Evolutionary conservation across 1,140 invertebrate species (phyloP).

Genomic region (Brachionus rotundiformis): DNA sequence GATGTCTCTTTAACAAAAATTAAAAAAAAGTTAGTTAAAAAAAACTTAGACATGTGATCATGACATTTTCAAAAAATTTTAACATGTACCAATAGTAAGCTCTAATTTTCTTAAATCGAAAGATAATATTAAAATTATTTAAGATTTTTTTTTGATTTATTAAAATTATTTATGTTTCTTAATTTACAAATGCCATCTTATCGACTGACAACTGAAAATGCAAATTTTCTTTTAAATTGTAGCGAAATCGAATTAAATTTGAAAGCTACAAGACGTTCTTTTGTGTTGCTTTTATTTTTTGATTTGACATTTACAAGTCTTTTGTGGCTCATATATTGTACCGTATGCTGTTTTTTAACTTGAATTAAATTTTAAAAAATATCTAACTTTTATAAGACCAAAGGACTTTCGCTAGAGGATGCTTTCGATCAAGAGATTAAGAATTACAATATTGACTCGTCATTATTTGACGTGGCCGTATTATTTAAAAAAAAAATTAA

Average conservation of each 20-base stretch:
- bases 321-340: constrained; percentile 37
- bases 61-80: neutral
- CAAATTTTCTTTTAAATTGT: constrained; percentile 25
- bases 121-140: neutral
- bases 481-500: neutral
- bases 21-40: too few species aligned
- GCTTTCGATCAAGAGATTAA: constrained; percentile 28
- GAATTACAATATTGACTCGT: constrained; percentile 39
- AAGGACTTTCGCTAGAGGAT: constrained; percentile 22
- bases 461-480: constrained; percentile 43
- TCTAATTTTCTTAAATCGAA: neutral
- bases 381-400: neutral
- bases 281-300: constrained; percentile 38
- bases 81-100: neutral
- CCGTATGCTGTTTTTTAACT: neutral
- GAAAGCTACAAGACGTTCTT: constrained; percentile 32
- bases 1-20: too few species aligned
- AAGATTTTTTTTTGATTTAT: neutral
- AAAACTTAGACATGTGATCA: neutral
- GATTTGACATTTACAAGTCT: constrained; percentile 39
- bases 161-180: neutral
- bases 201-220: constrained; percentile 12
- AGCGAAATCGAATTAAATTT: constrained; percentile 12
- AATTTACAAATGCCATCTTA: neutral
- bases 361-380: neutral